Conservation (phyloP, 2,797 vertebrate species). For the Enteromius fasciolatus region DNA sequence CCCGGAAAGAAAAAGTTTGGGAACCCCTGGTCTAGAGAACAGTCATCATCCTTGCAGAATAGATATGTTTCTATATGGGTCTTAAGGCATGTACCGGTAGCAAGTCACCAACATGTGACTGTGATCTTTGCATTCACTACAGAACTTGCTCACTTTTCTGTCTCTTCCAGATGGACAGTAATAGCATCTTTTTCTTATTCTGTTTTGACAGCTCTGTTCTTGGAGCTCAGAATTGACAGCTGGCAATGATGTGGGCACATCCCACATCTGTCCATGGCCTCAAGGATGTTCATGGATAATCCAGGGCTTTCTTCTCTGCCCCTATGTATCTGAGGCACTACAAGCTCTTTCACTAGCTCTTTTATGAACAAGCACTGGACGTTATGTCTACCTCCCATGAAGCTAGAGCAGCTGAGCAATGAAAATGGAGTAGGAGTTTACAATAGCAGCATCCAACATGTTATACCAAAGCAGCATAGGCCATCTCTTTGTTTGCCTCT, state of each 20-base stretch:
- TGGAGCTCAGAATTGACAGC: not conserved
- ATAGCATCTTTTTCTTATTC: conserved; percentile 12
- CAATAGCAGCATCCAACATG: conserved; percentile 40
- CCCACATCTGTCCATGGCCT: conserved; percentile 14
- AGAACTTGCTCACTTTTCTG: conserved; percentile 9
- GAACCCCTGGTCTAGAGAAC: not conserved
- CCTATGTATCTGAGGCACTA: not conserved
- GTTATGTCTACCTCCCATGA: conserved; percentile 8
- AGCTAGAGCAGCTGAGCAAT: conserved; percentile 8
- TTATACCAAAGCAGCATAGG: conserved; percentile 48
- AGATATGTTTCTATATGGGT: not conserved
- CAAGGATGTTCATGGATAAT: conserved; percentile 8
- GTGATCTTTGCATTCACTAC: conserved; percentile 19
- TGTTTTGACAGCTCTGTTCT: conserved; percentile 1
- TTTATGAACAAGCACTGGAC: conserved; percentile 12
- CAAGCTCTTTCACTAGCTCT: conserved; percentile 21
- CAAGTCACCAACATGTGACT: not conserved
- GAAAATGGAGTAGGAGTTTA: conserved; percentile 50
- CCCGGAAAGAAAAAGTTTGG: no score
- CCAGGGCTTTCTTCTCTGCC: not conserved
- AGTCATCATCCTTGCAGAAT: not conserved
- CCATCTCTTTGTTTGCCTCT: conserved; percentile 49
- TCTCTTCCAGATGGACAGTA: conserved; percentile 3
- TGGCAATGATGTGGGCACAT: not conserved
- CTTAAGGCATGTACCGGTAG: not conserved